Evolutionary conservation across 1,140 invertebrate species (phyloP).

Genomic region (Drosophila insularis): DNA sequence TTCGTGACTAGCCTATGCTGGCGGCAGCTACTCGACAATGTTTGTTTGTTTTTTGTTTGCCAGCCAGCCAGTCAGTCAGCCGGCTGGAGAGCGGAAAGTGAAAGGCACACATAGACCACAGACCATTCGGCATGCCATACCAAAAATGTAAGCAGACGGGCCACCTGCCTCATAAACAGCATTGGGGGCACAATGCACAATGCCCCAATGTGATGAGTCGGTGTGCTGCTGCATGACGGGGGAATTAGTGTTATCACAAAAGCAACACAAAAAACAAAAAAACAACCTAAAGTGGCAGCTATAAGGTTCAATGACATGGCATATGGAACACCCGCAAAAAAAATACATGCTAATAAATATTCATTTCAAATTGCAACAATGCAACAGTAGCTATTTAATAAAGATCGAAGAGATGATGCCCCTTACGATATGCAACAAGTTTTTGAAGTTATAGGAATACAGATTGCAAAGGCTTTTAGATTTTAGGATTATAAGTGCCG

Average conservation of each 20-base stretch:
- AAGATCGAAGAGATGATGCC: constrained; percentile 3
- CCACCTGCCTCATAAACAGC: constrained; percentile 41
- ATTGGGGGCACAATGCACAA: constrained; percentile 50
- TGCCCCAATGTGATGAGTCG: constrained; percentile 25
- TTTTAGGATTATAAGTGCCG: too few species aligned
- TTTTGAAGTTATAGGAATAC: too few species aligned
- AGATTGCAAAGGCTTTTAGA: too few species aligned
- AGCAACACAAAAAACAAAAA: background rate
- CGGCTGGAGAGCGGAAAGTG: constrained; percentile 59
- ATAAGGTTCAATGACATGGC: constrained; percentile 38
- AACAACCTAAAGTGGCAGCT: constrained; percentile 31
- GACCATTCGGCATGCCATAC: constrained; percentile 16
- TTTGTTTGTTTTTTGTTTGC: constrained; percentile 57
- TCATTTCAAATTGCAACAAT: constrained; percentile 45
- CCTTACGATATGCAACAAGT: too few species aligned
- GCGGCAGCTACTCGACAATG: constrained; percentile 41
- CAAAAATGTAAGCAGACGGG: constrained; percentile 23
- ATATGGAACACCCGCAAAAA: constrained; percentile 36
- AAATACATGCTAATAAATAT: constrained; percentile 65
- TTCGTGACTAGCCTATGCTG: constrained; percentile 66
- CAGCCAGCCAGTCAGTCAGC: constrained; percentile 28
- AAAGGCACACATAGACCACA: constrained; percentile 50
- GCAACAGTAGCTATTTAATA: background rate
- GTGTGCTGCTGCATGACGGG: constrained; percentile 25
- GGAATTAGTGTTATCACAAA: constrained; percentile 43